These are phyloP conservation scores for Drosophila paucipuncta DNA, from an alignment of 2,888 invertebrate genomes.

Conservation along the genomic window DNA sequence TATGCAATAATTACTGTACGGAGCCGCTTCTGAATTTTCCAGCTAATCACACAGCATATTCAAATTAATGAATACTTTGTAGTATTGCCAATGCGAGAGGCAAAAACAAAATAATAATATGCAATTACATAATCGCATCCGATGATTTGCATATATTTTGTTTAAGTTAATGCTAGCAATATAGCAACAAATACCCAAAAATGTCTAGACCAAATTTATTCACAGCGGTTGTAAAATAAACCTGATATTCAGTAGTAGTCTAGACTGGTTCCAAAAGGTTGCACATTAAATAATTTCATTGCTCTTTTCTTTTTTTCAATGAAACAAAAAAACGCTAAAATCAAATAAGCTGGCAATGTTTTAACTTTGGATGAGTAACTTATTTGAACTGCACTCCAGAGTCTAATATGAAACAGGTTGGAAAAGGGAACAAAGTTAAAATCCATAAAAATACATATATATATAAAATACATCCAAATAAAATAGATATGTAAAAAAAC, in stretches of 20 bases:
- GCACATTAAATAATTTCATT: conserved; percentile 16
- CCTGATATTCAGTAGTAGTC: conserved; percentile 36
- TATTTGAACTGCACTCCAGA: background rate
- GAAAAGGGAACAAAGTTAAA: background rate
- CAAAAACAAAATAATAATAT: conserved; percentile 5
- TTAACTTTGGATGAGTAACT: background rate
- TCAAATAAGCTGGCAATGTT: background rate
- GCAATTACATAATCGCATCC: conserved; percentile 20
- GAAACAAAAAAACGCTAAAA: background rate
- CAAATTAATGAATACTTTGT: conserved; percentile 32
- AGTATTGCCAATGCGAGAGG: background rate
- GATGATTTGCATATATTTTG: conserved; percentile 27
- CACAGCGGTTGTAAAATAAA: conserved; percentile 42
- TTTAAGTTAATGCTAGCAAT: background rate
- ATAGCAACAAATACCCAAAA: conserved; percentile 15
- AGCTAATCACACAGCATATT: conserved; percentile 27
- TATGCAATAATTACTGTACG: conserved; percentile 8
- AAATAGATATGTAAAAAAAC: background rate
- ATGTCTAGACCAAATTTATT: conserved; percentile 37
- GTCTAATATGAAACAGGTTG: background rate
- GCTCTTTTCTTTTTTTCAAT: background rate
- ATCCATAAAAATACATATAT: background rate
- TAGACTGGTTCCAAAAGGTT: conserved; percentile 42
- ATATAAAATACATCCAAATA: too few species aligned
- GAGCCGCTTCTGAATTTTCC: conserved; percentile 17